phyloP scores from a whole-genome alignment of 2,113 vertebrate genomes.

The Scophthalmus maximus region DNA sequence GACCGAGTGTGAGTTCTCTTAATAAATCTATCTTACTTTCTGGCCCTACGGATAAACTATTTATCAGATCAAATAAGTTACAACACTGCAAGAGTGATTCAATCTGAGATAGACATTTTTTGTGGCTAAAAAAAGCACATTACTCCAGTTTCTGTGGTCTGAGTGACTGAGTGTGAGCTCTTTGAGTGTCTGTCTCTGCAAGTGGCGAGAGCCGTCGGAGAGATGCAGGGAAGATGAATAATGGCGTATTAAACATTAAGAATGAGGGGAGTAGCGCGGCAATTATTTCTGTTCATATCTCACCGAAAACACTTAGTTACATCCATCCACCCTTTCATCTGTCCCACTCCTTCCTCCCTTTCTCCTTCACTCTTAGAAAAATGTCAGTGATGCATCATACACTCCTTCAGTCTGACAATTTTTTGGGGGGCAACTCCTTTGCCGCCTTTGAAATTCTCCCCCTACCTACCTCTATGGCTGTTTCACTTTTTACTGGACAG shows the following conservation, averaged over 20 bases:
- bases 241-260: slow-evolving; percentile 81
- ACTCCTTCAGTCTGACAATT: slow-evolving; percentile 1
- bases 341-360: slow-evolving; percentile 43
- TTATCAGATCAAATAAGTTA: slow-evolving; percentile 9
- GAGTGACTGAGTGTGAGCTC: slow-evolving; percentile 23
- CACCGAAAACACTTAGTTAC: slow-evolving; percentile 76
- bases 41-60: not conserved
- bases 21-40: not conserved
- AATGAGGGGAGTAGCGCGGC: slow-evolving; percentile 73
- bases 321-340: slow-evolving; percentile 70
- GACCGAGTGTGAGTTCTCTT: not conserved
- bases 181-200: slow-evolving; percentile 37
- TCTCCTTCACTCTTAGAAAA: slow-evolving; percentile 41
- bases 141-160: slow-evolving; percentile 24
- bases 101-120: slow-evolving; percentile 11
- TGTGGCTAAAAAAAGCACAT: slow-evolving; percentile 26
- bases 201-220: slow-evolving; percentile 25
- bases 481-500: not conserved
- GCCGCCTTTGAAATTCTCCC: not conserved
- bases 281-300: slow-evolving; percentile 83
- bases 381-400: not conserved
- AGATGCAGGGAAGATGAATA: slow-evolving; percentile 67
- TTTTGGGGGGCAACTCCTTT: not conserved
- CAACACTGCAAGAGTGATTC: not conserved
- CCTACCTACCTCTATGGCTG: not conserved